Percentiles rank a stretch among this genome's conserved stretches.
Evolutionary conservation across 1,140 invertebrate species (phyloP).

Genomic region (Drosophila sucinea): DNA sequence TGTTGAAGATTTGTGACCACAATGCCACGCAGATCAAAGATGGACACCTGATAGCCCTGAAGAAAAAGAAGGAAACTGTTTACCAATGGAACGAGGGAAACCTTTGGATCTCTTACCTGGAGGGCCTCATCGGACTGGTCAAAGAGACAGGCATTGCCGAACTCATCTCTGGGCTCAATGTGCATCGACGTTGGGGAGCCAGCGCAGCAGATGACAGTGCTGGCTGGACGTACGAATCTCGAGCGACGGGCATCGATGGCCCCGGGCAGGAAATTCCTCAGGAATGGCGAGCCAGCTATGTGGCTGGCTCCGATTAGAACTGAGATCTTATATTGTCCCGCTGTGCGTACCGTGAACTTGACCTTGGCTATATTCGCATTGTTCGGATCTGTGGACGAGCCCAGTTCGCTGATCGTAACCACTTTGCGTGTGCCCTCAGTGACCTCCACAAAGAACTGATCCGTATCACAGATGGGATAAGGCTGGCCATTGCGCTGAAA

Average conservation of each 20-base stretch:
- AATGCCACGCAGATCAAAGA: conserved; percentile 84
- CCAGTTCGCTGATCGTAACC: conserved; percentile 92
- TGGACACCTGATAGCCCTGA: conserved; percentile 85
- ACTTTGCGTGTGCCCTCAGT: conserved; percentile 92
- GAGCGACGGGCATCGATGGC: conserved; percentile 93
- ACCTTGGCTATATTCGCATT: conserved; percentile 93
- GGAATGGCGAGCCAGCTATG: conserved; percentile 86
- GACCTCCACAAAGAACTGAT: conserved; percentile 93
- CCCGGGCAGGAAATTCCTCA: conserved; percentile 87
- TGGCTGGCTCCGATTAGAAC: conserved; percentile 89
- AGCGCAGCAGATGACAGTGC: conserved; percentile 92
- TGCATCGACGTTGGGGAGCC: conserved; percentile 90
- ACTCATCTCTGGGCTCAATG: conserved; percentile 94
- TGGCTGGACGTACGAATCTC: conserved; percentile 92
- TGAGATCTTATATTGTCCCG: conserved; percentile 94
- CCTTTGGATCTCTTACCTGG: conserved; percentile 77
- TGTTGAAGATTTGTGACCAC: conserved; percentile 84
- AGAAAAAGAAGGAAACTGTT: background rate
- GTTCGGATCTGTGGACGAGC: conserved; percentile 92
- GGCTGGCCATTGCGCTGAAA: conserved; percentile 96
- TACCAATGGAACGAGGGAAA: no score
- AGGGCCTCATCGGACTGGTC: conserved; percentile 85
- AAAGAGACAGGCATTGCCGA: conserved; percentile 92
- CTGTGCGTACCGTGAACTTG: conserved; percentile 95
- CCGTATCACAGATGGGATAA: conserved; percentile 95